A percentile compares a stretch with the other conserved stretches of the same genome.
These are phyloP conservation scores for Gallinago jamesoni DNA, from an alignment of 2,113 vertebrate genomes.

Conservation along the genomic window DNA sequence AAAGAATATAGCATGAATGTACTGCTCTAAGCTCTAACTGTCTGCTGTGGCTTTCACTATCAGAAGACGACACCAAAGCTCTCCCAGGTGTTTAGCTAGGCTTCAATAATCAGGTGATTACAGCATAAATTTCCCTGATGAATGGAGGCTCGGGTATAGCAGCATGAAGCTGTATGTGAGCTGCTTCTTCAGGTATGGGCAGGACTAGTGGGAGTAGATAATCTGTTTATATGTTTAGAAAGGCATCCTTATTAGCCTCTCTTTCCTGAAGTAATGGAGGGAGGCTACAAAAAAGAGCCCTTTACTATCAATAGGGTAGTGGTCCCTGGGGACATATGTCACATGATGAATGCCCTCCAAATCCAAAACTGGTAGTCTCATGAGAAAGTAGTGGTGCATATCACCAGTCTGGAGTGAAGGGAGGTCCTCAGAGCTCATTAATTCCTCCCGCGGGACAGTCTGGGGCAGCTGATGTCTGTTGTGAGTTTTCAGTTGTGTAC, in stretches of 20 bases:
- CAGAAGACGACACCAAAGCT: neutral
- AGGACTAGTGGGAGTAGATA: neutral
- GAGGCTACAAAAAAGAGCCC: neutral
- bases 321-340: neutral
- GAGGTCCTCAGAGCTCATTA: neutral
- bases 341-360: neutral
- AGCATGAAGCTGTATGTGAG: neutral
- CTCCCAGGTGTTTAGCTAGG: neutral
- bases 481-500: neutral
- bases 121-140: neutral
- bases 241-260: neutral
- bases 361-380: neutral
- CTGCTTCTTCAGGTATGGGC: neutral
- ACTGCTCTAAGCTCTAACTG: neutral
- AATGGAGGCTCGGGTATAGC: rapidly evolving
- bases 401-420: neutral
- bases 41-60: neutral
- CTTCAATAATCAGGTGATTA: neutral
- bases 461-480: neutral
- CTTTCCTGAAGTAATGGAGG: neutral
- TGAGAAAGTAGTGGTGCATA: neutral
- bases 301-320: neutral
- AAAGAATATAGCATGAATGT: neutral
- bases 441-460: neutral
- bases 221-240: neutral